These are phyloP conservation scores for Muscicapa comitata DNA, from an alignment of 2,797 vertebrate genomes.

Conservation along the genomic window DNA sequence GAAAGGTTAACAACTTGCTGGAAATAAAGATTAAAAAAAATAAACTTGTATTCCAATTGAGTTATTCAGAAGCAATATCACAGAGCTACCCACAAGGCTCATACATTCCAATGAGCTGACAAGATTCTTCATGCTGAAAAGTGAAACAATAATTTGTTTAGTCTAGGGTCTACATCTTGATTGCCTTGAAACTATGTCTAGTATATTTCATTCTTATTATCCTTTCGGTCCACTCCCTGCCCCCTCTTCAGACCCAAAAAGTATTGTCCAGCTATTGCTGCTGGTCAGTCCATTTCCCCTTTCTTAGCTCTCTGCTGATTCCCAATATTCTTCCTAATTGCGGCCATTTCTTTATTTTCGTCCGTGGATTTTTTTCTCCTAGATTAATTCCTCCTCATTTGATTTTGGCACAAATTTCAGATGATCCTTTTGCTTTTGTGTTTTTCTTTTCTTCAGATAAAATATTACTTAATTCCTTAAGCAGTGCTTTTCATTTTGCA, in stretches of 20 bases:
- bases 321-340: neutral
- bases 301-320: neutral
- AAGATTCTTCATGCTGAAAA: neutral
- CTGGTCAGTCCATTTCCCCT: neutral
- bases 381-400: neutral
- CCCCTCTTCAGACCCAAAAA: neutral
- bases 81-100: no score
- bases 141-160: neutral
- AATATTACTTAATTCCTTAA: neutral
- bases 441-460: neutral
- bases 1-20: neutral
- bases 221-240: accelerated
- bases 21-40: neutral
- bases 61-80: neutral
- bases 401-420: neutral
- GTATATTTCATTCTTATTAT: neutral
- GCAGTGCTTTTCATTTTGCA: neutral
- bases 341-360: neutral
- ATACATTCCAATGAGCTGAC: neutral
- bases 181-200: neutral
- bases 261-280: neutral
- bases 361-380: neutral
- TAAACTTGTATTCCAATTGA: neutral
- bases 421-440: neutral
- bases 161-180: neutral